phyloP scores from a whole-genome alignment of 2,113 vertebrate species.

The Oriolus oriolus region DNA sequence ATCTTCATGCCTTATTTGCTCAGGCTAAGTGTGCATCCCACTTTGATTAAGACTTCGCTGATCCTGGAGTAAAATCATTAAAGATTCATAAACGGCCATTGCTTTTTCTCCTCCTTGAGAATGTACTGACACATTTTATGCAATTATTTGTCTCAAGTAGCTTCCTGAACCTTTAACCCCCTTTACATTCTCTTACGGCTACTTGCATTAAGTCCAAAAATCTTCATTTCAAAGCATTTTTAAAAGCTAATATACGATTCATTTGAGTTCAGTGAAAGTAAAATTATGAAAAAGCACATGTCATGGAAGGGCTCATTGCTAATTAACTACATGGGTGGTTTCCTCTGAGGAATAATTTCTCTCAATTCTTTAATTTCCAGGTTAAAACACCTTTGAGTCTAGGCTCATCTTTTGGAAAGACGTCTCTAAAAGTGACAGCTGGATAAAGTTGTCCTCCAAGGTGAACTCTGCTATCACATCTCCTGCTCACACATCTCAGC shows the following conservation, averaged over 20 bases:
- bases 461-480: neutral
- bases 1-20: slow-evolving; percentile 26
- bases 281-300: neutral
- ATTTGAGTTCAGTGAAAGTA: neutral
- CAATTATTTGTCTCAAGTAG: slow-evolving; percentile 48
- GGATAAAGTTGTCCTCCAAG: neutral
- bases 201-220: neutral
- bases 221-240: slow-evolving; percentile 15
- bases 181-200: neutral
- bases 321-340: slow-evolving; percentile 25
- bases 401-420: neutral
- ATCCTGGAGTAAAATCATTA: slow-evolving; percentile 24
- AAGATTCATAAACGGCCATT: slow-evolving; percentile 35
- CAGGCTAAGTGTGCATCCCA: slow-evolving; percentile 18
- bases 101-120: slow-evolving; percentile 17
- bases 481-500: neutral
- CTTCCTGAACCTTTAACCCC: slow-evolving; percentile 45
- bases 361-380: neutral
- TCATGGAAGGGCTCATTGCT: neutral
- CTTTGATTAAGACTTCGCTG: slow-evolving; percentile 20
- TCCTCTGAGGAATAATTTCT: slow-evolving; percentile 10
- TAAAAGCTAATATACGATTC: neutral
- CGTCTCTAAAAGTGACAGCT: neutral
- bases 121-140: slow-evolving; percentile 1
- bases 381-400: neutral